Evolutionary conservation across 2,888 invertebrate genomes (phyloP), one percentile per base, ranked within the genome.

Genomic region (Adelognathus sp.): DNA sequence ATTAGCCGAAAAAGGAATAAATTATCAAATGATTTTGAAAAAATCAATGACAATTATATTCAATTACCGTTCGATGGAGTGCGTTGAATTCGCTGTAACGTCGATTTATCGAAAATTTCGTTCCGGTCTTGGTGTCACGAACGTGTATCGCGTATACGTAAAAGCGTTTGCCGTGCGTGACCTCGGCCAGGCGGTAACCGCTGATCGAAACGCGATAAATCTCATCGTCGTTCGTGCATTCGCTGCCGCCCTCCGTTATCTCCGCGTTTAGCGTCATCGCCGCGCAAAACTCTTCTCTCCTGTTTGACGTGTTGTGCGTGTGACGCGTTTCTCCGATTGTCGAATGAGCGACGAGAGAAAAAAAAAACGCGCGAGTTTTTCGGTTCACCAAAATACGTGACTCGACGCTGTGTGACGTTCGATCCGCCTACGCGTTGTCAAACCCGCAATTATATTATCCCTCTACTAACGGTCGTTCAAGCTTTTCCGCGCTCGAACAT

Each of bases 11-110:
- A n/a, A n/a, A n/a, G n/a, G 18, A 33, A 21, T 18, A 14, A 72
- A 9, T n/a, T n/a, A n/a, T n/a, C n/a, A n/a, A 9, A 3, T n/a
- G 11, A 9, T 24, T 29, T 41, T 60, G 6, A 29, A 24, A 36
- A 33, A 27, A 24, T 3, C 18, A 24, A 27, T 29, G 4, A 60
- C 16, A 41, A 36, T 54, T 29, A 21, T 60, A 70, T 77, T 16
- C 31, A 72, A 85, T 81, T 90, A 93, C 93, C 91, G 92, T 92
- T 83, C 93, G 92, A 85, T 94, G 93, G 21, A 94, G 86, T 36
- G 92, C 91, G 83, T 93, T 93, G 88, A 94, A 94, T 84, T 93
- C 93, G 78, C 93, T 93, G 86, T 94, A 94, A 86, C 94, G 89
- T 85, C 92, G 93, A 83, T 93, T 93, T 54, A 93, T 88, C 77